Conservation (phyloP, 1,140 invertebrate genomes). For the Eumeta japonica region DNA sequence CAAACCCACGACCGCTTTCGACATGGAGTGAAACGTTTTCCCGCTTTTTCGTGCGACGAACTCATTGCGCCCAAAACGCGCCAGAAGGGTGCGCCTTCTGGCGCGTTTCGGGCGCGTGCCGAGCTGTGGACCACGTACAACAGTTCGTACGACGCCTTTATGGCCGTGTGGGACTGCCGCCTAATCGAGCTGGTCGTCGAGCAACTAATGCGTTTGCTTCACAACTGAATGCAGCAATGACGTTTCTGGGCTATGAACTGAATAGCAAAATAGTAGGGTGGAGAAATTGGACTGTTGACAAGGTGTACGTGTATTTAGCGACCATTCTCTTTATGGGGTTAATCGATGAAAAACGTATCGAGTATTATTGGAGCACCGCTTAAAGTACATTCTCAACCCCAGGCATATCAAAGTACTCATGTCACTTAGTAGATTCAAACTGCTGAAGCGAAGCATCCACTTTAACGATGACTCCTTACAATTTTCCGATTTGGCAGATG, state of each 20-base stretch:
- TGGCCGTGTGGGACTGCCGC: slow-evolving; percentile 11
- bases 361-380: slow-evolving; percentile 10
- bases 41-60: too few species aligned
- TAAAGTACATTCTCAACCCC: slow-evolving; percentile 11
- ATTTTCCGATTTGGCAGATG: too few species aligned
- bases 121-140: too few species aligned
- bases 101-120: too few species aligned
- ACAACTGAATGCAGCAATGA: slow-evolving; percentile 6
- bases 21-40: too few species aligned
- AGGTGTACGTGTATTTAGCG: slow-evolving; percentile 13
- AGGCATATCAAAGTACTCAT: slow-evolving; percentile 10
- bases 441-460: too few species aligned
- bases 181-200: slow-evolving; percentile 9
- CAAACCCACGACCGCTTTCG: too few species aligned
- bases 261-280: slow-evolving; percentile 9
- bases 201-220: slow-evolving; percentile 16
- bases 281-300: slow-evolving; percentile 10
- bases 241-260: too few species aligned
- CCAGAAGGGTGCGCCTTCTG: too few species aligned
- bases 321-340: slow-evolving; percentile 14
- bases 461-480: slow-evolving; percentile 14
- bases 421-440: slow-evolving; percentile 7
- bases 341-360: too few species aligned
- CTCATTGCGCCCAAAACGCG: too few species aligned
- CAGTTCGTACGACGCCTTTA: slow-evolving; percentile 9